A percentile compares a stretch with the other conserved stretches of the same genome.
phyloP scores from a whole-genome alignment of 1,140 invertebrate species.

The Drosophila punjabiensis region DNA sequence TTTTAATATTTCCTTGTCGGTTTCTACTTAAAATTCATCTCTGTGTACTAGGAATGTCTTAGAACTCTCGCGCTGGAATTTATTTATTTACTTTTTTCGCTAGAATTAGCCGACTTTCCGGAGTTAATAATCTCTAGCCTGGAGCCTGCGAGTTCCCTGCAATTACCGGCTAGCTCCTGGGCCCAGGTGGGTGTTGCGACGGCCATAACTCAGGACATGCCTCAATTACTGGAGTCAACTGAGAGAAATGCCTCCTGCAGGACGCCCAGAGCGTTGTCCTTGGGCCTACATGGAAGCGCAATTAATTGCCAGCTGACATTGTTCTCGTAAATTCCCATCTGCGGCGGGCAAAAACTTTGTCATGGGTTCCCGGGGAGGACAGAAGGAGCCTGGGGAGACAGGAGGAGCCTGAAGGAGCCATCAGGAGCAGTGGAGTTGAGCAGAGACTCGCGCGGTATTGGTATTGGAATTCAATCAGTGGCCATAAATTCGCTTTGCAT shows the following conservation, averaged over 20 bases:
- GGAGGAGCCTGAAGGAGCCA: too few relatives aligned
- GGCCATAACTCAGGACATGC: conserved; percentile 32
- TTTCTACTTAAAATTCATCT: too few relatives aligned
- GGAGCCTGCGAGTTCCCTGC: background rate
- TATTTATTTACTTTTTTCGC: conserved; percentile 6
- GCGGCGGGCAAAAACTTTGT: conserved; percentile 17
- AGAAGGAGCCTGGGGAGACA: background rate
- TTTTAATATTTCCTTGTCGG: background rate
- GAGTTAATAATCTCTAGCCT: conserved; percentile 2
- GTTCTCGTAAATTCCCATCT: conserved; percentile 58
- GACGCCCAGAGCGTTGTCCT: background rate
- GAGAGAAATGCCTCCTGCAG: conserved; percentile 32
- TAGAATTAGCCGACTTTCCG: background rate
- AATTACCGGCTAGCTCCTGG: background rate
- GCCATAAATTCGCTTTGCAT: conserved; percentile 73
- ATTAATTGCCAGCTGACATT: conserved; percentile 72
- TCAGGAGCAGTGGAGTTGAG: background rate
- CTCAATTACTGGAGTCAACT: conserved; percentile 66
- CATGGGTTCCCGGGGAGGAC: background rate
- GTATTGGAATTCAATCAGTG: conserved; percentile 70
- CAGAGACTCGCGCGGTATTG: background rate
- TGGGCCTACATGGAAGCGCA: conserved; percentile 42
- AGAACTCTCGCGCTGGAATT: background rate
- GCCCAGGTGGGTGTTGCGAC: background rate
- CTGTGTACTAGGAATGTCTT: background rate